Evolutionary conservation across 2,797 vertebrate species (phyloP), one percentile per base, ranked within the genome.

Genomic region (Adrianichthys oophorus): DNA sequence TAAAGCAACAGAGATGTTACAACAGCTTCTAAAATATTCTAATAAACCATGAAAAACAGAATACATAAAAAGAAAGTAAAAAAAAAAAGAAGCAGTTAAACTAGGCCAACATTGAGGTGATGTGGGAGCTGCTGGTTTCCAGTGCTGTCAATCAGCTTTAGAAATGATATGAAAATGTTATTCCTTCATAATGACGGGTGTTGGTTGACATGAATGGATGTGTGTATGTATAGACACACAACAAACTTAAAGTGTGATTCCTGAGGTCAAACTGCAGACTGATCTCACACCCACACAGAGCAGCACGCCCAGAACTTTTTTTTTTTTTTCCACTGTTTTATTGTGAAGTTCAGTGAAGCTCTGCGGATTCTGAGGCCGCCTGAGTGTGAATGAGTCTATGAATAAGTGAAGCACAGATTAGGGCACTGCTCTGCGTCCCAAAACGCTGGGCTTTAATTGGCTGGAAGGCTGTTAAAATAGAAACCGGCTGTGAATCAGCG

Each of bases 311-410:
- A 65, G 53, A 70, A 57, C 32, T 12, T 2, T 32, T 32, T 32
- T 32, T 32, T 10, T 48, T 63, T 80, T 82, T 78, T 72, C 66
- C 65, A 79, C 70, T 48, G 17, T 82, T 80, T 81, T 71, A 72
- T 62, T 72, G 75, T 70, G 44, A 43, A 45, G 64, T 65, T 46
- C 61, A 82, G 65, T 43, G 70, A 66, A 68, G 68, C 47, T 67
- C 53, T 60, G 41, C 2, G 55, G 59, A 80, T 86, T 79, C 70
- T 29, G 73, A 74, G 63, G 72, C 51, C 18, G 54, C 10, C 48
- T 77, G 77, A 78, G 83, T 72, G 85, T 74, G 81, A 86, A 78
- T 41, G 56, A 66, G 79, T 76, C 68, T 64, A 83, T 85, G 78
- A 85, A 74, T 87, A 79, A 79, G 64, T 3, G 59, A 61, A 50